Conservation (phyloP, 2,113 vertebrate species). For the Lagopus muta region DNA sequence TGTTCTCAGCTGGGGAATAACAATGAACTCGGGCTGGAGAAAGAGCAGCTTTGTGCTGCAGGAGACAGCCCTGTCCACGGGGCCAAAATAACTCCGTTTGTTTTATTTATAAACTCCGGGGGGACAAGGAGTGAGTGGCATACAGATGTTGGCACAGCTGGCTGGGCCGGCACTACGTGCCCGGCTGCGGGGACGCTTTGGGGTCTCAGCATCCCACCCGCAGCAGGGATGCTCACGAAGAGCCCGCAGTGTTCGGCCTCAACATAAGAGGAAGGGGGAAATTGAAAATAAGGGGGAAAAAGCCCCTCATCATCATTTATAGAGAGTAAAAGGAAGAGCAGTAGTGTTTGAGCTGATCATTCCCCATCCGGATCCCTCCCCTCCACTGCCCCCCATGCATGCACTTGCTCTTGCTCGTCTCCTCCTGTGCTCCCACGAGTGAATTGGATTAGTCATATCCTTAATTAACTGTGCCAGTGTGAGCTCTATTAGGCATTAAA, state of each 20-base stretch:
- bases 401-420: background rate
- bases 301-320: background rate
- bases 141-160: slow-evolving; percentile 75
- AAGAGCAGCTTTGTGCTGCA: slow-evolving; percentile 76
- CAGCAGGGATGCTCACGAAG: background rate
- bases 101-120: slow-evolving; percentile 74
- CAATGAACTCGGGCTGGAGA: slow-evolving; percentile 65
- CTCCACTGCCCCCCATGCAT: accelerated
- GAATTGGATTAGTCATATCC: slow-evolving; percentile 84
- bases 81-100: slow-evolving; percentile 78
- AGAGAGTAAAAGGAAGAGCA: background rate
- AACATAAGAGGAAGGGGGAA: background rate
- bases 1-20: slow-evolving; percentile 67
- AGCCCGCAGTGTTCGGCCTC: background rate
- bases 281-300: background rate
- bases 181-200: background rate
- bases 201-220: background rate
- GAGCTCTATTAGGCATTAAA: slow-evolving; percentile 85
- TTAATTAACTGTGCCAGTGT: slow-evolving; percentile 85
- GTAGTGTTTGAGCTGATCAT: background rate
- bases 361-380: background rate
- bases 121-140: slow-evolving; percentile 23
- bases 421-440: slow-evolving; percentile 53
- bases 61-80: slow-evolving; percentile 65
- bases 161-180: background rate